A percentile compares a stretch with the other conserved stretches of the same genome.
These are phyloP conservation scores for Agonopterix subpropinquella DNA, from an alignment of 2,888 invertebrate genomes.

Conservation along the genomic window DNA sequence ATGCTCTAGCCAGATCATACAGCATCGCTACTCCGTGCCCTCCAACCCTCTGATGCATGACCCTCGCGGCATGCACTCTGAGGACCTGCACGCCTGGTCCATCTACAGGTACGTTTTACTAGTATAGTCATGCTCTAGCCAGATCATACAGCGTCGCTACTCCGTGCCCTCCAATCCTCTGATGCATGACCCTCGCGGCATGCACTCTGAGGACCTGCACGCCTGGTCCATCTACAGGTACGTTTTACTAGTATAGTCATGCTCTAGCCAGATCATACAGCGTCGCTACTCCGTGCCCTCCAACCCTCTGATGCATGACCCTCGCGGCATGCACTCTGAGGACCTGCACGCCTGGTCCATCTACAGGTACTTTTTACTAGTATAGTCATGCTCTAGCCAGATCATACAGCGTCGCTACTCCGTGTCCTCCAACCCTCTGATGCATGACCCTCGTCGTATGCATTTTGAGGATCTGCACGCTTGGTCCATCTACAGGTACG, in stretches of 20 bases:
- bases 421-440: constrained; percentile 86
- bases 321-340: constrained; percentile 89
- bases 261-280: background rate
- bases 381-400: no score
- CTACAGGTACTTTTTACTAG: constrained; percentile 80
- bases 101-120: constrained; percentile 83
- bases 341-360: constrained; percentile 98
- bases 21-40: constrained; percentile 92
- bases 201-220: constrained; percentile 93
- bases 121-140: background rate
- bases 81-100: constrained; percentile 97
- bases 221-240: constrained; percentile 97
- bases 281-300: constrained; percentile 92
- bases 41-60: constrained; percentile 82
- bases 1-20: background rate
- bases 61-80: constrained; percentile 88
- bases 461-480: constrained; percentile 95
- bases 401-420: constrained; percentile 90
- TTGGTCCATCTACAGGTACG: constrained; percentile 94
- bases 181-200: constrained; percentile 81
- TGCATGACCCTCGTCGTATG: constrained; percentile 83
- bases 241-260: background rate
- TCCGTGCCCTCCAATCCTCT: constrained; percentile 89
- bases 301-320: constrained; percentile 80
- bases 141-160: constrained; percentile 81